Base-by-base conservation (phyloP, 2,797 vertebrate species). In the Enteromius viviparus region DNA sequence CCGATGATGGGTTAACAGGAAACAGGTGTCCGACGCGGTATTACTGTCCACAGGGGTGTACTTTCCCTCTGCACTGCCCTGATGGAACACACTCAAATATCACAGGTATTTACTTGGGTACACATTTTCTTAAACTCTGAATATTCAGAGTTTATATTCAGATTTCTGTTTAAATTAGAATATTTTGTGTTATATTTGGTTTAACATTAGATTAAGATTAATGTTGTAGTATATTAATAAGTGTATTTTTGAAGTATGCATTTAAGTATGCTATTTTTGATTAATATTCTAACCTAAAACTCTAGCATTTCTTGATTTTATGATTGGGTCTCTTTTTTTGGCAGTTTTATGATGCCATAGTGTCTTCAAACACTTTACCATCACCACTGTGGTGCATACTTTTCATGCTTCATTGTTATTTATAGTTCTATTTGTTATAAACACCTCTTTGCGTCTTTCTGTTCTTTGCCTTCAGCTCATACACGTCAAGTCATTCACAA, bases 81-180 rank as follows among this genome's bases (percentile, higher is more conserved):
- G 94, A 95, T 62, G 93, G 96, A 37, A 95, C 93, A 1, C 94
- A 94, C 89, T 94, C 91, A 58, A 93, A 96, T 64, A 84, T 81
- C 34, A 93, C 96, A 94, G 96, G 97, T 97, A 23, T 70, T 65
- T 12, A 53, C 19, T 72, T 23, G 17, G 10, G 23, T 42, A 21
- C 32, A 47, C 66, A 45, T 80, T 45, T 40, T 19, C 26, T 5
- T 34, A 4, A 45, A 80, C 32, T 45, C 47, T 64, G 40, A 62
- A 64, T 49, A 65, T 19, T 4, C 29, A 51, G 6, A 26, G 4
- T 23, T 68, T 69, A 26, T 40, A n/a, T 37, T 6, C 71, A n/a
- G 8, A 53, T 6, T 29, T 69, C 32, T 51, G 53, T 3, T n/a
- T 45, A 6, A 68, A 23, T 60, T 84, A 62, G 62, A 70, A 47